These are phyloP conservation scores for Drosophila elegans DNA, from an alignment of 1,140 invertebrate genomes.

Conservation along the genomic window DNA sequence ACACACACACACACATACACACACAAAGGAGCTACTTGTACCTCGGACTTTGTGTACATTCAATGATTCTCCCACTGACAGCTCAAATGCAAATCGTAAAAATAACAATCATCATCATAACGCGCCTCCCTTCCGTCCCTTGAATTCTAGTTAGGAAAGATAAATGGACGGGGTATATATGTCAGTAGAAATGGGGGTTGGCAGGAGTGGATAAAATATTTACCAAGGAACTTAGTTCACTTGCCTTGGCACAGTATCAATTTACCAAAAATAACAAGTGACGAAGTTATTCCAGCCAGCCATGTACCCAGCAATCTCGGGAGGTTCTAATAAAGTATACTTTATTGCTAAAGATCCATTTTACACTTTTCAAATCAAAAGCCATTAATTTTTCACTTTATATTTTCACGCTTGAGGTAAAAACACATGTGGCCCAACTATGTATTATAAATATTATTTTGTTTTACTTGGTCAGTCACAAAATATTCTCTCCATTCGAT, in stretches of 20 bases:
- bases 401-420: background rate
- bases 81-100: conserved; percentile 66
- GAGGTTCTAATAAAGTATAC: too few species aligned
- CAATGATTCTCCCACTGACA: conserved; percentile 49
- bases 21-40: conserved; percentile 27
- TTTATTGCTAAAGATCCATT: too few species aligned
- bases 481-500: background rate
- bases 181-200: conserved; percentile 14
- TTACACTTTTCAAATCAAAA: background rate
- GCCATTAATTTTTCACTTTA: background rate
- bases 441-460: conserved; percentile 1
- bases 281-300: background rate
- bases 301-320: too few species aligned
- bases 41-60: conserved; percentile 37
- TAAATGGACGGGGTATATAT: conserved; percentile 21
- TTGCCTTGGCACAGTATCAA: conserved; percentile 65
- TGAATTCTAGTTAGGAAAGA: conserved; percentile 36
- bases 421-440: background rate
- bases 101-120: conserved; percentile 72
- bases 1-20: background rate
- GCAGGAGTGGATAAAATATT: conserved; percentile 32
- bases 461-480: background rate
- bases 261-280: conserved; percentile 68
- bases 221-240: conserved; percentile 47
- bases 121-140: conserved; percentile 13